phyloP scores from a whole-genome alignment of 2,888 invertebrate genomes.

The Oxycera nigricornis region DNA sequence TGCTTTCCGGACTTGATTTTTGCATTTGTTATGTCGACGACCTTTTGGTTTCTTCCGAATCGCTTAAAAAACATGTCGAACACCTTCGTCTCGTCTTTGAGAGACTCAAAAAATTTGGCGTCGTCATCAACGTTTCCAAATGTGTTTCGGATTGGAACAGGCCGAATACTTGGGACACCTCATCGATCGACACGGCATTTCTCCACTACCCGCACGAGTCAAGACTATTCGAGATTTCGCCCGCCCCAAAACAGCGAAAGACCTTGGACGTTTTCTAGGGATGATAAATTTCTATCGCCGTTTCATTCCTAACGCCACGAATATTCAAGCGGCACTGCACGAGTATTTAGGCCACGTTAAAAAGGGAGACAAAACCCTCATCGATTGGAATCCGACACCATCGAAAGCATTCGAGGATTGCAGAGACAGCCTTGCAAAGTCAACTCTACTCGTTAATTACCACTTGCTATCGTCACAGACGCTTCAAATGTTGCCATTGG shows the following conservation, averaged over 20 bases:
- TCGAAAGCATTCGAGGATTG: neutral
- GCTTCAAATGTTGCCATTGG: conserved; percentile 50
- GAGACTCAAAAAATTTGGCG: neutral
- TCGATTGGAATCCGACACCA: neutral
- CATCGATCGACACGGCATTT: neutral
- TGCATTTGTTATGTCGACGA: conserved; percentile 50
- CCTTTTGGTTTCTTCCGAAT: conserved; percentile 48
- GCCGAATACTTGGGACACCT: neutral
- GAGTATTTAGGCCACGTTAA: neutral
- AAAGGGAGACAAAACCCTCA: neutral
- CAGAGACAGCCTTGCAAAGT: neutral
- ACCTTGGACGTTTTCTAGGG: neutral
- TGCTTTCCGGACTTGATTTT: conserved; percentile 47
- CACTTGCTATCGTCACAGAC: conserved; percentile 32
- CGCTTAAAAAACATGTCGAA: conserved; percentile 43
- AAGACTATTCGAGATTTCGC: neutral
- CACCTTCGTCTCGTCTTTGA: conserved; percentile 39
- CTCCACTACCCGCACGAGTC: neutral
- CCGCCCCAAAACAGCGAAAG: neutral
- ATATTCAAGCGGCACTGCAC: neutral
- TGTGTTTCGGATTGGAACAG: neutral
- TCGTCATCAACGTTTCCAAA: neutral
- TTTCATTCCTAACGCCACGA: neutral
- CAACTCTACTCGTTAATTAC: conserved; percentile 40
- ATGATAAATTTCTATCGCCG: neutral